These are phyloP conservation scores for Limnothrissa miodon DNA, from an alignment of 2,113 vertebrate genomes.

Conservation along the genomic window DNA sequence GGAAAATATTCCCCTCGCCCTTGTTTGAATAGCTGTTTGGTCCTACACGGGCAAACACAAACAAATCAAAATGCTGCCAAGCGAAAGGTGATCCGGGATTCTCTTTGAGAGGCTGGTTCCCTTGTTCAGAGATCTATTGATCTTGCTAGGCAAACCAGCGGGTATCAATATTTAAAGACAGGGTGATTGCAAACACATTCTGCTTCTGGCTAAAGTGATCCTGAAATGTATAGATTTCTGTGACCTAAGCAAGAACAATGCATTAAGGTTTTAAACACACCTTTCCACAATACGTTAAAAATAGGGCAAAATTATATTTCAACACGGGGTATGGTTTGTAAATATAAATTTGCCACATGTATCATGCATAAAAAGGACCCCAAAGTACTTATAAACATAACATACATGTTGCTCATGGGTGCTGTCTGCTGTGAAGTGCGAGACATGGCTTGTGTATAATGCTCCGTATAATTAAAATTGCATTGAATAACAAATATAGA, in stretches of 20 bases:
- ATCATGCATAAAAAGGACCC: too few species aligned
- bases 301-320: not conserved
- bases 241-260: not conserved
- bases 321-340: not conserved
- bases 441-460: too few species aligned
- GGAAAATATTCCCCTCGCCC: not conserved
- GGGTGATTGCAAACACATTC: not conserved
- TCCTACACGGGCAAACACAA: not conserved
- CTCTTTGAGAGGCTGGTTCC: not conserved
- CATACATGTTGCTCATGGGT: too few species aligned
- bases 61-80: not conserved
- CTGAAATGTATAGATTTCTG: not conserved
- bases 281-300: not conserved
- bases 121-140: slow-evolving; percentile 14
- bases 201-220: not conserved
- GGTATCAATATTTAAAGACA: slow-evolving; percentile 36
- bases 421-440: too few species aligned
- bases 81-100: not conserved
- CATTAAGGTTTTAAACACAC: not conserved
- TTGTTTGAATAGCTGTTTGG: not conserved
- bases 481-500: too few species aligned
- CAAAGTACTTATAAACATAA: too few species aligned
- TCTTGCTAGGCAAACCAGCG: slow-evolving; percentile 4
- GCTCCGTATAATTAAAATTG: too few species aligned
- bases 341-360: too few species aligned